Percentiles rank a stretch among this genome's conserved stretches.
phyloP scores from a whole-genome alignment of 2,113 vertebrate genomes.

The Misgurnus anguillicaudatus region DNA sequence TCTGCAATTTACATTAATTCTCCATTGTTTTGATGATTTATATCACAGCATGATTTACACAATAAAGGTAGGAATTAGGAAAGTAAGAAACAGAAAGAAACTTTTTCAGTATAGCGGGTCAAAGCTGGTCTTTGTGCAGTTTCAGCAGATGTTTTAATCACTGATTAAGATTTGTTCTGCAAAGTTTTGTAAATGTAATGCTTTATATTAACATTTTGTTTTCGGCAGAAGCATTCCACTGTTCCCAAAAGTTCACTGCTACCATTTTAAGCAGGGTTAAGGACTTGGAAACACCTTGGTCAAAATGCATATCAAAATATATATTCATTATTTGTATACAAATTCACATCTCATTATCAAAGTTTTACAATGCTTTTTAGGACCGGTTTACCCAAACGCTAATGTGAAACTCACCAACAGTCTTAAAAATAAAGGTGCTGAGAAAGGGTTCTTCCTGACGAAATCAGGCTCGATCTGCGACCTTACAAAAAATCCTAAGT shows the following conservation, averaged over 20 bases:
- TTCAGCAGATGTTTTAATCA: background rate
- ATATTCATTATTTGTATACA: no score
- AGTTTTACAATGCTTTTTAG: background rate
- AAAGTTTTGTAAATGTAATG: background rate
- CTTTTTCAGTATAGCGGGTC: no score
- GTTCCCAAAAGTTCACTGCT: background rate
- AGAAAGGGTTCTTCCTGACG: no score
- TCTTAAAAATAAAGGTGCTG: no score
- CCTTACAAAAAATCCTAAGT: background rate
- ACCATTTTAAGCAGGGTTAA: background rate
- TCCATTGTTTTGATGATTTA: background rate
- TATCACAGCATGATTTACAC: background rate
- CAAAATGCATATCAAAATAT: background rate
- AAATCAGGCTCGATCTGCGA: no score
- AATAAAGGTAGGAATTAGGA: background rate
- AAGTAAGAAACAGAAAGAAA: background rate
- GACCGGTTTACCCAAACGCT: no score
- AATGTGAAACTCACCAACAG: background rate
- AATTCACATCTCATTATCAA: background rate
- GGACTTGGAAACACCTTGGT: background rate
- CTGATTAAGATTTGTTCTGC: no score
- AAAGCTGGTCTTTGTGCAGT: background rate
- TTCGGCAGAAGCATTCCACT: background rate
- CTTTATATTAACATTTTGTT: background rate
- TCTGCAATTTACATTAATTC: no score